A percentile compares a stretch with the other conserved stretches of the same genome.
These are phyloP conservation scores for Drosophila simulans DNA, from an alignment of 1,140 invertebrate species.

Conservation along the genomic window DNA sequence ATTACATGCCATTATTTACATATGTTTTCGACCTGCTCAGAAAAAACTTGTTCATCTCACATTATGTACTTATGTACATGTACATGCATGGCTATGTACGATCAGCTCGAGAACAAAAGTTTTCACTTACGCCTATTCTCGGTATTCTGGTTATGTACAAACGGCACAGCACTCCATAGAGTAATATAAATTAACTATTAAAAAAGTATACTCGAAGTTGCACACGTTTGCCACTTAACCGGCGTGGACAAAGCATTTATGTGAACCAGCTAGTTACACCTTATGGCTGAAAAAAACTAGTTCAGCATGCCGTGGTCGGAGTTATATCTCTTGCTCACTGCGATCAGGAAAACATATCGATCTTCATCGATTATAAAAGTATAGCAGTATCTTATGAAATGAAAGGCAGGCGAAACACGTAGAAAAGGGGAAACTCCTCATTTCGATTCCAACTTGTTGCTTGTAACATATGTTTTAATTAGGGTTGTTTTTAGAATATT, in stretches of 20 bases:
- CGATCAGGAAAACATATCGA: neutral
- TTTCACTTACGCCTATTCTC: neutral
- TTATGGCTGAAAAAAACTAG: constrained; percentile 1
- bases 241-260: constrained; percentile 43
- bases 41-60: neutral
- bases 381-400: too few species aligned
- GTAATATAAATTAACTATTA: constrained; percentile 7
- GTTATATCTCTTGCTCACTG: neutral
- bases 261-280: constrained; percentile 8
- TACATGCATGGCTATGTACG: neutral
- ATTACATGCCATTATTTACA: constrained; percentile 4
- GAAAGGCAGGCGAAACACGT: too few species aligned
- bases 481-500: too few species aligned
- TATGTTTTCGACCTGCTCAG: neutral
- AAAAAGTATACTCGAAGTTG: constrained; percentile 13
- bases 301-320: neutral
- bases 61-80: constrained; percentile 12
- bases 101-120: neutral
- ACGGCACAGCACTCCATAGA: neutral
- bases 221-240: constrained; percentile 44
- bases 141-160: neutral
- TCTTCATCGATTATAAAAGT: neutral
- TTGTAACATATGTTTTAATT: too few species aligned
- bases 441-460: too few species aligned
- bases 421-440: too few species aligned